Percentiles rank a stretch among this genome's conserved stretches.
Conservation (phyloP, 1,140 invertebrate genomes). For the Drosophila navojoa region DNA sequence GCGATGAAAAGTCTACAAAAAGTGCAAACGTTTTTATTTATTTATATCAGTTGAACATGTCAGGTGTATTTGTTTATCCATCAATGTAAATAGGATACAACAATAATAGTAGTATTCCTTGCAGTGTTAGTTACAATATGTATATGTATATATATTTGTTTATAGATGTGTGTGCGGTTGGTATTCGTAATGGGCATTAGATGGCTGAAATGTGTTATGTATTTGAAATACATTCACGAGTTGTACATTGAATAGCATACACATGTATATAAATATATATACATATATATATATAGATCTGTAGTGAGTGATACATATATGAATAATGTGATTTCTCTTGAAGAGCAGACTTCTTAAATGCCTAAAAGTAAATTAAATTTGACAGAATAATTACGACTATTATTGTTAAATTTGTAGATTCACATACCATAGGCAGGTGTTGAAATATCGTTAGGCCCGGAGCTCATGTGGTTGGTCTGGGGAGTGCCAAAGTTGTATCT, state of each 20-base stretch:
- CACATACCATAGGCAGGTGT: slow-evolving; percentile 49
- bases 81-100: slow-evolving; percentile 23
- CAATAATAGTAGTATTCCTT: not conserved
- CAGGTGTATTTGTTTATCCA: not conserved
- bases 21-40: slow-evolving; percentile 35
- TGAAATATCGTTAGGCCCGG: slow-evolving; percentile 11
- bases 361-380: slow-evolving; percentile 22
- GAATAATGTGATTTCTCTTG: not conserved
- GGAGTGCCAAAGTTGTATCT: slow-evolving; percentile 27
- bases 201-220: not conserved
- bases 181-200: not conserved
- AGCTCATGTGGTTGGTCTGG: slow-evolving; percentile 23
- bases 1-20: slow-evolving; percentile 68
- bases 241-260: not conserved
- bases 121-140: not conserved
- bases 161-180: not conserved
- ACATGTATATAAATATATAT: not conserved
- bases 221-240: slow-evolving; percentile 5
- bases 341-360: slow-evolving; percentile 34
- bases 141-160: not conserved
- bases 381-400: not conserved
- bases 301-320: not conserved
- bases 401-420: not conserved
- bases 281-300: not conserved
- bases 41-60: not conserved